These are phyloP conservation scores for Cistogaster globosa DNA, from an alignment of 2,888 invertebrate genomes.

Conservation along the genomic window DNA sequence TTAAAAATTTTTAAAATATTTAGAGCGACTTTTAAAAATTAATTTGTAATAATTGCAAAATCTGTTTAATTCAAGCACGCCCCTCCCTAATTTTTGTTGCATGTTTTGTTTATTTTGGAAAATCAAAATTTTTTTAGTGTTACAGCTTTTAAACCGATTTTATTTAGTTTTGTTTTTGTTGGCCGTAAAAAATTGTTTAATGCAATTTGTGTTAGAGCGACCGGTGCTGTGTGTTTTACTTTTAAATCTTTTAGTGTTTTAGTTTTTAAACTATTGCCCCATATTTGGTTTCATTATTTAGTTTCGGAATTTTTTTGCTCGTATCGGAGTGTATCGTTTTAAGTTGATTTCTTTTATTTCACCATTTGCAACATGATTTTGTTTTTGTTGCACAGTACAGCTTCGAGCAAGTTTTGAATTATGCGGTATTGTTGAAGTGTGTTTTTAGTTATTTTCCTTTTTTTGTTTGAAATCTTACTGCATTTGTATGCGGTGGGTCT, in stretches of 20 bases:
- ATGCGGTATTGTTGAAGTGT: conserved; percentile 58
- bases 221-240: conserved; percentile 34
- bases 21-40: neutral
- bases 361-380: conserved; percentile 58
- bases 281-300: conserved; percentile 69
- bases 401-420: conserved; percentile 59
- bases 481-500: conserved; percentile 68
- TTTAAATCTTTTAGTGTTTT: conserved; percentile 17
- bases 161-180: conserved; percentile 30
- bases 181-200: conserved; percentile 42
- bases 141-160: conserved; percentile 56
- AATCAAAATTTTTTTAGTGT: conserved; percentile 1
- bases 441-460: conserved; percentile 36
- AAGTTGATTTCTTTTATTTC: conserved; percentile 49
- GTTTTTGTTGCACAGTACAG: conserved; percentile 11
- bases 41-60: conserved; percentile 36
- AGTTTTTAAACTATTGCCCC: conserved; percentile 61
- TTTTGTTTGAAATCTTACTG: neutral
- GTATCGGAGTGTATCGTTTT: conserved; percentile 18
- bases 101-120: conserved; percentile 23
- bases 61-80: conserved; percentile 3
- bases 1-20: neutral
- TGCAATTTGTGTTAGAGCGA: conserved; percentile 51
- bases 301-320: conserved; percentile 59
- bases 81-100: conserved; percentile 33